A percentile compares a stretch with the other conserved stretches of the same genome.
Evolutionary conservation across 2,888 invertebrate species (phyloP).

Genomic region (Amorpha juglandis): DNA sequence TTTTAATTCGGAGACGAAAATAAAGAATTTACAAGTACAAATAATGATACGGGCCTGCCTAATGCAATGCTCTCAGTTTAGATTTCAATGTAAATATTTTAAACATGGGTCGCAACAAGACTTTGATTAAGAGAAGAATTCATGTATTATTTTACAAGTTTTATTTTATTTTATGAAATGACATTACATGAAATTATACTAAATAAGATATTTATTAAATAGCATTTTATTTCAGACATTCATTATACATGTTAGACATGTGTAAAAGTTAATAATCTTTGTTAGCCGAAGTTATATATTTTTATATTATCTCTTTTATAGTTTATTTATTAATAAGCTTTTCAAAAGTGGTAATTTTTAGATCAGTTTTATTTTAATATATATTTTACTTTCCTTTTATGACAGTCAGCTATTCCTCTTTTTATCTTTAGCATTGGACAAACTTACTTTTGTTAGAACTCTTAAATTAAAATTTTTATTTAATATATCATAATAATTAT

Average conservation of each 20-base stretch:
- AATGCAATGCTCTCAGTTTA: neutral
- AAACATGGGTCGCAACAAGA: neutral
- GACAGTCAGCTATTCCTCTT: neutral
- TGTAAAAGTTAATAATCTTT: neutral
- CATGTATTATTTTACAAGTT: slow-evolving; percentile 32
- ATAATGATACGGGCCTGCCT: neutral
- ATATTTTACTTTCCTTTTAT: too few species aligned
- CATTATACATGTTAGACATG: slow-evolving; percentile 6
- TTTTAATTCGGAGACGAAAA: slow-evolving; percentile 43
- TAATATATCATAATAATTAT: too few species aligned
- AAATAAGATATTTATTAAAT: neutral
- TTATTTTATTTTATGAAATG: slow-evolving; percentile 12
- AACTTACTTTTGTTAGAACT: too few species aligned
- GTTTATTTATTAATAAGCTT: slow-evolving; percentile 17
- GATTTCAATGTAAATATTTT: neutral
- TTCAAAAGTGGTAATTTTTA: neutral
- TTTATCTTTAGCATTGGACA: neutral
- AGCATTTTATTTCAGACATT: slow-evolving; percentile 6
- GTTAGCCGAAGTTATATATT: neutral
- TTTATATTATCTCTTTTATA: slow-evolving; percentile 4
- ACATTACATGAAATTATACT: slow-evolving; percentile 11
- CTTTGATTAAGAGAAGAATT: slow-evolving; percentile 44
- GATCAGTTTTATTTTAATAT: neutral
- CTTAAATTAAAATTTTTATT: too few species aligned
- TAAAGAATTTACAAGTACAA: slow-evolving; percentile 61